phyloP scores from a whole-genome alignment of 1,140 invertebrate species.

The Polypedilum pembai region DNA sequence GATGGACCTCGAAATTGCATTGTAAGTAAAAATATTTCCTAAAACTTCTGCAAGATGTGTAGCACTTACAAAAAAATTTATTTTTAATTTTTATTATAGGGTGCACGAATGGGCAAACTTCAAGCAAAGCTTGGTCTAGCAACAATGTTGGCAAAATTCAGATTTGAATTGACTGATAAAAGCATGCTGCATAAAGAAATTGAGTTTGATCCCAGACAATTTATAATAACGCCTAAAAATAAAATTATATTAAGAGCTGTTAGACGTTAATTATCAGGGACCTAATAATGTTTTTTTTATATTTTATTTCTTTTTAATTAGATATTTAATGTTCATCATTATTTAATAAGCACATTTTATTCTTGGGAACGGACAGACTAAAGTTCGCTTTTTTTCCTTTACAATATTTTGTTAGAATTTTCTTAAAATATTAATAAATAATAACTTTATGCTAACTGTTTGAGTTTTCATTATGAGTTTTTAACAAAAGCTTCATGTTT shows the following conservation, averaged over 20 bases:
- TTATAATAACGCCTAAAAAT: neutral
- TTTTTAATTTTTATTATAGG: neutral
- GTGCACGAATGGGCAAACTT: conserved; percentile 25
- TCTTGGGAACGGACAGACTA: no score
- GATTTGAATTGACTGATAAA: neutral
- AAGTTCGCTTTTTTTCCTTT: no score
- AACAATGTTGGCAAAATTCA: neutral
- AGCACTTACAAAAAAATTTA: neutral
- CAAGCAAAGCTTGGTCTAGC: neutral
- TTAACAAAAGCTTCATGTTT: no score
- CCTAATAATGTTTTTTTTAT: no score
- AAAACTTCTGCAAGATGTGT: neutral
- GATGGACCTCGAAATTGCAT: conserved; percentile 39
- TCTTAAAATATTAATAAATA: no score
- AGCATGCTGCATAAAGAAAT: neutral
- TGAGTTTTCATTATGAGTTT: no score
- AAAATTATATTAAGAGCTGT: neutral
- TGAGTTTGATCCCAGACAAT: neutral
- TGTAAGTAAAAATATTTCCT: neutral
- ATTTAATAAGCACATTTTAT: no score
- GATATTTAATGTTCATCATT: no score
- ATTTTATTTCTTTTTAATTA: no score
- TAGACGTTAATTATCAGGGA: no score
- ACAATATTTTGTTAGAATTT: no score
- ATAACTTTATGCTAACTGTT: no score